phyloP scores from a whole-genome alignment of 2,113 vertebrate species.

The Lichenostomus cassidix region DNA sequence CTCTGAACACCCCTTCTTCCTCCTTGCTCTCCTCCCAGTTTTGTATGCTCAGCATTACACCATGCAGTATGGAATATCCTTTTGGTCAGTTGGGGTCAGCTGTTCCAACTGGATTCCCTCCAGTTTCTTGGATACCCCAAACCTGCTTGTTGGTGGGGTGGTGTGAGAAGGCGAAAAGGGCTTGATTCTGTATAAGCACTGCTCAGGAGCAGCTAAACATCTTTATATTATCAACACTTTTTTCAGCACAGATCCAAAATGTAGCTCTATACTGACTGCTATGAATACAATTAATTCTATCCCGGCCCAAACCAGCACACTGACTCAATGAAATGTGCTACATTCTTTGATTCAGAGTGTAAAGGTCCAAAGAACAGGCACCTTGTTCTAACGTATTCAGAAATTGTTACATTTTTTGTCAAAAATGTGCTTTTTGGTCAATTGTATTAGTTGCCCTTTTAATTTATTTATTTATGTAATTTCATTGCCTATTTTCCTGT shows the following conservation, averaged over 20 bases:
- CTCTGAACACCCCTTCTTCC: accelerated
- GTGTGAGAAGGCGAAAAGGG: not conserved
- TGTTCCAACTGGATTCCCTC: not conserved
- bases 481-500: not conserved
- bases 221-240: not conserved
- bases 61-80: accelerated
- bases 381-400: not conserved
- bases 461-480: not conserved
- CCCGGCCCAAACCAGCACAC: not conserved
- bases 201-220: not conserved
- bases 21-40: not conserved
- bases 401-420: not conserved
- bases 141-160: accelerated
- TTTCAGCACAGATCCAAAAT: not conserved
- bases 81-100: not conserved
- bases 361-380: not conserved
- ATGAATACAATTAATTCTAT: not conserved
- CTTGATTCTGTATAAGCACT: not conserved
- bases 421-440: not conserved
- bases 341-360: not conserved
- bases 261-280: not conserved
- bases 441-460: not conserved
- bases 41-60: not conserved
- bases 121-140: not conserved
- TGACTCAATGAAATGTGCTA: not conserved